These are phyloP conservation scores for Phrixothrix hirtus DNA, from an alignment of 2,888 invertebrate species.

Conservation along the genomic window DNA sequence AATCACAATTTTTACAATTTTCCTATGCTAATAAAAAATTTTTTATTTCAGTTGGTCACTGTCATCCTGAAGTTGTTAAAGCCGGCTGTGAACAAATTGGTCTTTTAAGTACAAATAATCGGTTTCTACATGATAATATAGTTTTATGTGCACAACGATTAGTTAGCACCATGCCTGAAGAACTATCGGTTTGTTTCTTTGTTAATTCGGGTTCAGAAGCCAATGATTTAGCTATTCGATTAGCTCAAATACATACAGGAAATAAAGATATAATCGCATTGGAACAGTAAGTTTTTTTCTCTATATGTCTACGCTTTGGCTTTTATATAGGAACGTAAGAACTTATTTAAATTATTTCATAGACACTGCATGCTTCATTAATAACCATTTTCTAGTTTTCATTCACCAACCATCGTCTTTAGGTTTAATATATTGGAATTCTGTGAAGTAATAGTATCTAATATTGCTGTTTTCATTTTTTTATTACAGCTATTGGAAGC, in stretches of 20 bases:
- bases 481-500: conserved; percentile 48
- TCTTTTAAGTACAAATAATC: conserved; percentile 89
- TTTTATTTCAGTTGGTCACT: conserved; percentile 85
- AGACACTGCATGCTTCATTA: too few relatives aligned
- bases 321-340: too few relatives aligned
- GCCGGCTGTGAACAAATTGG: conserved; percentile 92
- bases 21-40: too few relatives aligned
- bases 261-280: conserved; percentile 88
- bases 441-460: conserved; percentile 33
- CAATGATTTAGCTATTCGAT: conserved; percentile 92
- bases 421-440: conserved; percentile 9
- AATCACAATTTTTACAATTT: too few relatives aligned
- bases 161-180: conserved; percentile 79
- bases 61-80: conserved; percentile 91
- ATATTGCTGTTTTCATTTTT: conserved; percentile 50
- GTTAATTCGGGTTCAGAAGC: conserved; percentile 99
- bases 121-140: conserved; percentile 95
- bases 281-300: conserved; percentile 85
- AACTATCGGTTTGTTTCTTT: conserved; percentile 89
- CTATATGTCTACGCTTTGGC: neutral
- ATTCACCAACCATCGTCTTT: conserved; percentile 6
- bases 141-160: conserved; percentile 87
- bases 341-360: too few relatives aligned
- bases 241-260: conserved; percentile 88
- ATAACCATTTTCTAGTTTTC: too few relatives aligned